These are phyloP conservation scores for Bergia sp. DNA, from an alignment of 92 coral and sea anemone species.

Conservation along the genomic window DNA sequence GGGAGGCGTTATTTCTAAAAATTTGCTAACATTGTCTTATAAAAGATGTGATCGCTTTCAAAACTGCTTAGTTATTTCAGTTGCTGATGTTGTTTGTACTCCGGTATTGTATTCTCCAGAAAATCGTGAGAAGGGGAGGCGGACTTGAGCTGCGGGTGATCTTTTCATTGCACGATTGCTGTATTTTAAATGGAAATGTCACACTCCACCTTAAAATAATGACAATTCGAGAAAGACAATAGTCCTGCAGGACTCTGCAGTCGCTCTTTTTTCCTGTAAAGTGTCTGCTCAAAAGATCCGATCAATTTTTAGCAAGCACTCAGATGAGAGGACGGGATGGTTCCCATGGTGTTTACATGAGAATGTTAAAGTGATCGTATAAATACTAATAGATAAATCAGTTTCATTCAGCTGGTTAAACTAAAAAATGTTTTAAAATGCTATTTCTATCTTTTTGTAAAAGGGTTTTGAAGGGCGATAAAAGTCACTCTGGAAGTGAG, in stretches of 20 bases:
- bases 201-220: constrained; percentile 1
- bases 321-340: neutral
- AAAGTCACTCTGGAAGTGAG: neutral
- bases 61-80: neutral
- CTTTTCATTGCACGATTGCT: constrained; percentile 10
- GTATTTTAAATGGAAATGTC: constrained; percentile 25
- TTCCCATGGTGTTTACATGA: neutral
- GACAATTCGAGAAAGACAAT: constrained; percentile 19
- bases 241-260: neutral
- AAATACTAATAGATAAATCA: neutral
- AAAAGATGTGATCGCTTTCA: constrained; percentile 25
- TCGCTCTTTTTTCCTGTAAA: constrained; percentile 9
- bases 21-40: constrained; percentile 17
- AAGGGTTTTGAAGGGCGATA: neutral
- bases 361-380: neutral
- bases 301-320: neutral
- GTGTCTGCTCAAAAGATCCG: neutral
- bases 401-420: neutral
- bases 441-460: neutral
- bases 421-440: neutral
- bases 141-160: constrained; percentile 35
- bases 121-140: constrained; percentile 22
- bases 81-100: neutral
- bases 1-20: constrained; percentile 4
- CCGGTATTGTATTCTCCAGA: constrained; percentile 17